Conservation (phyloP, 1,140 invertebrate species). For the Leptinotarsa undecemlineata region DNA sequence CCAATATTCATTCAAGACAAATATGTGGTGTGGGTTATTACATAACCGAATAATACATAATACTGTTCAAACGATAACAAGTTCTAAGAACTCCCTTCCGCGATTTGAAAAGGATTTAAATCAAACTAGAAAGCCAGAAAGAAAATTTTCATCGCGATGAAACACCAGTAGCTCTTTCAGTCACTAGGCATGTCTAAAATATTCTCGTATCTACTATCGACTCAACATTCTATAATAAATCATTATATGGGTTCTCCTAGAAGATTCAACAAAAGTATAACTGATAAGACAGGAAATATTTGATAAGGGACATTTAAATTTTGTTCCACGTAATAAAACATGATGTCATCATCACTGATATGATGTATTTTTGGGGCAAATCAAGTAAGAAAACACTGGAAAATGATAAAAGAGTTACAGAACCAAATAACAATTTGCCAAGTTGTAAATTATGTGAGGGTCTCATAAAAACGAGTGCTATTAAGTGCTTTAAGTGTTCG, state of each 20-base stretch:
- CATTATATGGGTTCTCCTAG: not conserved
- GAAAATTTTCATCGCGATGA: too few species aligned
- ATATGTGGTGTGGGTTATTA: too few species aligned
- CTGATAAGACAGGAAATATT: constrained; percentile 11
- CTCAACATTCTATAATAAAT: too few species aligned
- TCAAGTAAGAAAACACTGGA: constrained; percentile 4
- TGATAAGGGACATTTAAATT: constrained; percentile 4
- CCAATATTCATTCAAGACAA: too few species aligned
- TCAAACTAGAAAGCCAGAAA: too few species aligned
- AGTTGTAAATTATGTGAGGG: constrained; percentile 33
- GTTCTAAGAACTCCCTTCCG: too few species aligned
- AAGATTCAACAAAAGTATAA: not conserved
- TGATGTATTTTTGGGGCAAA: constrained; percentile 18
- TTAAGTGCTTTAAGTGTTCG: constrained; percentile 37
- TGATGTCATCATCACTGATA: constrained; percentile 7
- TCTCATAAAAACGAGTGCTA: constrained; percentile 36
- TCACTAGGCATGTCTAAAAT: too few species aligned
- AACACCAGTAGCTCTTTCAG: too few species aligned
- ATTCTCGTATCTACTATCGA: too few species aligned
- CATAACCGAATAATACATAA: too few species aligned
- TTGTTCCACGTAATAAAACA: not conserved
- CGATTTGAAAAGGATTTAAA: too few species aligned
- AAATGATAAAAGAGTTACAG: constrained; percentile 4
- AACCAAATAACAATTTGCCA: not conserved
- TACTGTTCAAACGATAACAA: too few species aligned